Evolutionary conservation across 2,113 vertebrate species (phyloP), one percentile per base, ranked within the genome.

Genomic region (Melozone crissalis): DNA sequence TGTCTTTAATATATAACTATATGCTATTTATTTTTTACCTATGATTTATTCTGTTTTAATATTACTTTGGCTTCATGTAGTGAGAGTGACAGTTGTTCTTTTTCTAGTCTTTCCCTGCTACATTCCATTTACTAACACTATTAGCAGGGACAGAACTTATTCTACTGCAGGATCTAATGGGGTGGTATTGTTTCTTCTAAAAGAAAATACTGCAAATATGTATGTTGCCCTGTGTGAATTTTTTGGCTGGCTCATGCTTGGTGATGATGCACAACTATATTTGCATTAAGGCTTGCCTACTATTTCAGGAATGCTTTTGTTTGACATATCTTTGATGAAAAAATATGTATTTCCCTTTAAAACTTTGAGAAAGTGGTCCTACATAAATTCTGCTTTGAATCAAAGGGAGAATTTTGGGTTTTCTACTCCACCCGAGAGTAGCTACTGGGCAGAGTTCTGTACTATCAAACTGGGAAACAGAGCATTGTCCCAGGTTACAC

Each of bases 301-400:
- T 2, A 63, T 77, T 94, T 74, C 47, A 84, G 74, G 26, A 95
- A 92, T 84, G 28, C 18, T 89, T 85, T 83, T 55, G 69, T 87
- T 79, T 81, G 22, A 12, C 44, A 28, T 43, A 26, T n/a, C 30
- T 95, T 87, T 80, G 52, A 87, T 46, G 17, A 58, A 77, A 75
- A 83, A 84, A 33, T 35, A 37, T 62, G 2, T 28, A 26, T 62
- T 87, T 94, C 9, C 41, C 23, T 90, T 83, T 37, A 61, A 68
- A 58, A 46, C 55, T 90, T 55, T 82, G 44, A 90, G 65, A 87
- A 84, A 80, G 65, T 91, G 68, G 89, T 95, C 69, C 77, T 58
- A 28, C 23, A 94, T 92, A 84, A 87, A 76, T 75, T 83, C 51
- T 44, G 8, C 13, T 33, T 76, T 63, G 33, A 90, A 87, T 63